These are phyloP conservation scores for Strix uralensis DNA, from an alignment of 2,113 vertebrate species.

Conservation along the genomic window DNA sequence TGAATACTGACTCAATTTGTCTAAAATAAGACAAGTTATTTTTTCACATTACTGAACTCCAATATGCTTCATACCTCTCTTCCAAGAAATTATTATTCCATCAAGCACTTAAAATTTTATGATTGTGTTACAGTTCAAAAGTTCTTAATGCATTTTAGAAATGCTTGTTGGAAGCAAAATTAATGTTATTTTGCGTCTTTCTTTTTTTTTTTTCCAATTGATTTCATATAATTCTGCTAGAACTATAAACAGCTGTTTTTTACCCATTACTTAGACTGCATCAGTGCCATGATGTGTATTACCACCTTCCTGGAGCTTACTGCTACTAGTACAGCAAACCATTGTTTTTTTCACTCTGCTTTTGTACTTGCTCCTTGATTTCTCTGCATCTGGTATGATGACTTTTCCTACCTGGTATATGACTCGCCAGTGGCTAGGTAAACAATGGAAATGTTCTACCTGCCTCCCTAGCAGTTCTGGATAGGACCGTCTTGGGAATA, in stretches of 20 bases:
- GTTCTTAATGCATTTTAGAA: neutral
- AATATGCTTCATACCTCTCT: neutral
- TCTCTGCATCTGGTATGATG: neutral
- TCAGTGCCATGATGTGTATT: neutral
- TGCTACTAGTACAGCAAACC: neutral
- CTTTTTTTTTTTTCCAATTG: neutral
- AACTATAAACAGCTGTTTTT: neutral
- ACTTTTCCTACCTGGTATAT: neutral
- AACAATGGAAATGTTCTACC: neutral
- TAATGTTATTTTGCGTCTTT: neutral
- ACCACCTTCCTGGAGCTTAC: neutral
- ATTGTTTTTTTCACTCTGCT: neutral
- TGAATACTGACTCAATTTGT: neutral
- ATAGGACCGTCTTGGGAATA: neutral
- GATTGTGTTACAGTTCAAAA: neutral
- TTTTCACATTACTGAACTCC: neutral
- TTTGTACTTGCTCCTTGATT: neutral
- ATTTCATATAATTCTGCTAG: neutral
- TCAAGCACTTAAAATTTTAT: neutral
- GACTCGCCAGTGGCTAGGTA: neutral
- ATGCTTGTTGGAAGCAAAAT: neutral
- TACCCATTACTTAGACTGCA: neutral
- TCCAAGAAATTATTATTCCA: neutral
- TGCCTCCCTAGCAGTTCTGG: neutral
- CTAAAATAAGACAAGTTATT: neutral